These are phyloP conservation scores for Pleuronectes platessa DNA, from an alignment of 2,113 vertebrate species.

Conservation along the genomic window DNA sequence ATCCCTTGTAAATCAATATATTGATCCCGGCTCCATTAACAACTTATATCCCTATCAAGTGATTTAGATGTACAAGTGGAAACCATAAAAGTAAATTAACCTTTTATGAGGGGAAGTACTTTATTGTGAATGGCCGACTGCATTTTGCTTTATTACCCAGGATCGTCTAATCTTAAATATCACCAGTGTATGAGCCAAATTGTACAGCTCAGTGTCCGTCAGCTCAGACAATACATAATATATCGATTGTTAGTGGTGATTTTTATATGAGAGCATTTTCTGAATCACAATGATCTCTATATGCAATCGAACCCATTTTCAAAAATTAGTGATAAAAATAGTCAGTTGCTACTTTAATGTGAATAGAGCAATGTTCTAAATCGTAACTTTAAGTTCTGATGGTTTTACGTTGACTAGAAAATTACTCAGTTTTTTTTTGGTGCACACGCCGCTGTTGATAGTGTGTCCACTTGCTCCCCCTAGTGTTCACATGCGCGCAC, in stretches of 20 bases:
- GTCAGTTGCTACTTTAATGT: not conserved
- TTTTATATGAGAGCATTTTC: too few relatives aligned
- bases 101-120: slow-evolving; percentile 1
- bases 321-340: not conserved
- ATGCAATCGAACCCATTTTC: too few relatives aligned
- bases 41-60: slow-evolving; percentile 17
- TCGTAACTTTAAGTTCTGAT: not conserved
- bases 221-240: not conserved
- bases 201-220: too few relatives aligned
- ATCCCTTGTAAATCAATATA: slow-evolving; percentile 38
- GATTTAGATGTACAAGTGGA: slow-evolving; percentile 1
- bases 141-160: not conserved
- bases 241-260: not conserved
- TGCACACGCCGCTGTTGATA: not conserved
- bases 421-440: not conserved
- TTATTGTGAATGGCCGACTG: not conserved
- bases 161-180: not conserved
- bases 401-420: not conserved
- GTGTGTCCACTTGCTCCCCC: slow-evolving; percentile 63
- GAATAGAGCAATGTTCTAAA: not conserved
- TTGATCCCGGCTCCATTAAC: not conserved
- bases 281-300: too few relatives aligned
- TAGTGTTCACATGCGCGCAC: slow-evolving; percentile 59
- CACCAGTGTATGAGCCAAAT: not conserved
- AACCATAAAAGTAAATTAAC: slow-evolving; percentile 7